Evolutionary conservation across 2,888 invertebrate species (phyloP).

Genomic region (Caenorhabditis japonica): DNA sequence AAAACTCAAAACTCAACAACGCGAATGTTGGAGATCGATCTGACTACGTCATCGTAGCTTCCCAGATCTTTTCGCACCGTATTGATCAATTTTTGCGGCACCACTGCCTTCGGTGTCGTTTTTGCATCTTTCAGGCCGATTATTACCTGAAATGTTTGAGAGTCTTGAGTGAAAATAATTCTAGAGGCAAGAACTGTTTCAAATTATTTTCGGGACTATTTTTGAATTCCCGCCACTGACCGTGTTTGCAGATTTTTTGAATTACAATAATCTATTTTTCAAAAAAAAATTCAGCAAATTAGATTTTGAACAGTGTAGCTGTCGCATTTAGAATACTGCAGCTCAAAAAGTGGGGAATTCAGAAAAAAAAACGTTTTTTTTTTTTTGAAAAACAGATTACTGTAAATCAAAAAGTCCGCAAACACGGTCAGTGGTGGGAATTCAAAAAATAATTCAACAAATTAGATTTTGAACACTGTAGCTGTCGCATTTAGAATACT

Average conservation of each 20-base stretch:
- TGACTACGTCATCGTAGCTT: conserved; percentile 26
- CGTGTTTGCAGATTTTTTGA: no score
- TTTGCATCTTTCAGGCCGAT: conserved; percentile 18
- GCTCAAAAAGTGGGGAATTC: no score
- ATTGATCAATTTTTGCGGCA: conserved; percentile 30
- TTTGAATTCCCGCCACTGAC: no score
- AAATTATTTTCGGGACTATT: no score
- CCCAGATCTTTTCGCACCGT: conserved; percentile 34
- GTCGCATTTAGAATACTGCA: background rate
- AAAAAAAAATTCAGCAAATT: no score
- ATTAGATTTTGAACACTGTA: background rate
- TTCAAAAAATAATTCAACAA: no score
- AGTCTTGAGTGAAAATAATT: no score
- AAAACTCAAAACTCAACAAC: conserved; percentile 5
- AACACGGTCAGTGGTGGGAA: no score
- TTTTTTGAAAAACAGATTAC: no score
- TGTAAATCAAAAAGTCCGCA: no score
- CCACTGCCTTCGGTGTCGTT: conserved; percentile 9
- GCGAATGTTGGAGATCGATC: conserved; percentile 15
- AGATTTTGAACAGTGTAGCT: background rate
- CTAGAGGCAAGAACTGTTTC: no score
- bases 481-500: background rate
- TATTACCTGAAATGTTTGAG: conserved; percentile 11
- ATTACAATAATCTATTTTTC: no score
- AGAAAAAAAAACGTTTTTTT: background rate